Base-by-base conservation (phyloP, 2,113 vertebrate genomes). In the Benitochromis conjunctus region DNA sequence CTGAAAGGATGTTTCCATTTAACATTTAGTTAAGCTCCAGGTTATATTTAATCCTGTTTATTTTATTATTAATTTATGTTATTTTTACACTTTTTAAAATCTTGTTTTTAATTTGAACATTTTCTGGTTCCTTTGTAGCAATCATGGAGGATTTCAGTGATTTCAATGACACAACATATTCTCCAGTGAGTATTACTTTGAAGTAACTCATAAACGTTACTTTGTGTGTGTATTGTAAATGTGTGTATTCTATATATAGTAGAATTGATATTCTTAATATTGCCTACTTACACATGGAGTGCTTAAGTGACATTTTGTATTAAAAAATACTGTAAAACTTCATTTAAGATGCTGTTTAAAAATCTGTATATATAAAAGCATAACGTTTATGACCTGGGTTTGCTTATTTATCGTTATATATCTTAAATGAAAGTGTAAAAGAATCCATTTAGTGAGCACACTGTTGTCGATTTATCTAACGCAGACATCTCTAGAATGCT, bases 131-230 rank as follows among this genome's bases (percentile, higher is more conserved):
- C 24, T 85, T 91, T 85, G 19, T 56, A 92, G 94, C 58, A n/a
- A 74, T 60, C 64, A 93, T 91, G 90, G 84, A 81, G 1, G 57
- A 57, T 53, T 53, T 12, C 24, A 29, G 11, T 66, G 41, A 48
- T 29, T 71, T 18, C 41, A 71, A 76, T 51, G 69, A 76, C 11
- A 76, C 69, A 76, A 1, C 62, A 38, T 64, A 64, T 64, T 21
- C 34, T 66, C 62, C 62, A 66, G 62, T 94, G 81, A 94, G 94
- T 94, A 89, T 84, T 46, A 11, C 21, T 85, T 79, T 79, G 6
- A 3, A 1, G 14, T 62, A 9, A 51, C 71, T 53, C 26, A 16
- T 18, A 76, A 53, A 76, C 46, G n/a, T 6, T n/a, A n/a, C n/a
- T n/a, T n/a, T n/a, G n/a, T n/a, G n/a, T n/a, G n/a, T n/a, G n/a